These are phyloP conservation scores for Hirudo medicinalis DNA, from an alignment of 1,140 invertebrate species.

Conservation along the genomic window DNA sequence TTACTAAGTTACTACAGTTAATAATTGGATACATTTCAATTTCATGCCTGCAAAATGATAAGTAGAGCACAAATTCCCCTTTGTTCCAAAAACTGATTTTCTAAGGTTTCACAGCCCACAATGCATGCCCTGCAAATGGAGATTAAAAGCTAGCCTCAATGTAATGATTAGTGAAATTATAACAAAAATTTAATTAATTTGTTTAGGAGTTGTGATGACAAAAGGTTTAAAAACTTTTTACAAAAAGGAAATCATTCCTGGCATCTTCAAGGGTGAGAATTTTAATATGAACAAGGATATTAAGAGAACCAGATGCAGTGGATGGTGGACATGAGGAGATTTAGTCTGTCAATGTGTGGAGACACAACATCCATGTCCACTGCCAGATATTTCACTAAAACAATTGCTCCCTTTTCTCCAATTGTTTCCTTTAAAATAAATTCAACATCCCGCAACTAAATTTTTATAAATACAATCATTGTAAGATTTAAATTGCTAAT, in stretches of 20 bases:
- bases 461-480: neutral
- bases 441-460: neutral
- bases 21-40: neutral
- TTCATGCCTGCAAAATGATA: slow-evolving; percentile 38
- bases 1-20: neutral
- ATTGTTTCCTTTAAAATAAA: slow-evolving; percentile 34
- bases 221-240: neutral
- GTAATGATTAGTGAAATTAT: too few relatives aligned
- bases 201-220: too few relatives aligned
- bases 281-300: slow-evolving; percentile 10
- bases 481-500: too few relatives aligned
- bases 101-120: slow-evolving; percentile 37
- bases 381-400: slow-evolving; percentile 34
- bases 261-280: neutral
- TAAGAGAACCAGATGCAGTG: slow-evolving; percentile 37
- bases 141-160: slow-evolving; percentile 10
- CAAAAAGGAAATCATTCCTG: neutral
- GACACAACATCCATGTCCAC: slow-evolving; percentile 34
- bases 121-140: slow-evolving; percentile 33
- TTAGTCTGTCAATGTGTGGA: slow-evolving; percentile 39
- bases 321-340: slow-evolving; percentile 36
- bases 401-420: slow-evolving; percentile 36
- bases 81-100: slow-evolving; percentile 40
- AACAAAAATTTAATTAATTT: too few relatives aligned
- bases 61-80: slow-evolving; percentile 39